These are phyloP conservation scores for Acanthochromis polyacanthus DNA, from an alignment of 2,113 vertebrate genomes.

Conservation along the genomic window DNA sequence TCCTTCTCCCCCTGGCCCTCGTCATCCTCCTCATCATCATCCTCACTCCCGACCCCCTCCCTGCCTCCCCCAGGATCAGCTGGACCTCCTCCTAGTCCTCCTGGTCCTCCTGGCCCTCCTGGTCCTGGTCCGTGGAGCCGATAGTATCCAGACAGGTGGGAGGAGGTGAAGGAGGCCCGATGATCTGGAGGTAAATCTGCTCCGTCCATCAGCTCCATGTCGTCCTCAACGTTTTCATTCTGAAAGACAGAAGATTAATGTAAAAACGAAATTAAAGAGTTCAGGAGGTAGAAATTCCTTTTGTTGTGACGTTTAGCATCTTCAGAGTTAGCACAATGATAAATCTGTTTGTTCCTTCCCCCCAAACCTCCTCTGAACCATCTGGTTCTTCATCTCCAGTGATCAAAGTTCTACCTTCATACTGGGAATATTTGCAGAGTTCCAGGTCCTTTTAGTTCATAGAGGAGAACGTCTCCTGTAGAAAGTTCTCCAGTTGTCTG, in stretches of 20 bases:
- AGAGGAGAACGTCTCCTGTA: no score
- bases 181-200: slow-evolving; percentile 38
- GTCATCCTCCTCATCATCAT: slow-evolving; percentile 24
- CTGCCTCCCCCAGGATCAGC: slow-evolving; percentile 8
- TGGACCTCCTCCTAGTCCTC: neutral
- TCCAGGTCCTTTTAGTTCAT: no score
- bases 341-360: no score
- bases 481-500: no score
- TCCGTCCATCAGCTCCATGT: slow-evolving; percentile 54
- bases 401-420: no score
- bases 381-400: no score
- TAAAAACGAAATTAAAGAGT: no score
- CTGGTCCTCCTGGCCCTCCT: slow-evolving; percentile 3
- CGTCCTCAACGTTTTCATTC: slow-evolving; percentile 71
- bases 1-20: slow-evolving; percentile 46
- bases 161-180: slow-evolving; percentile 28
- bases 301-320: no score
- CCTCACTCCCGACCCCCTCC: neutral
- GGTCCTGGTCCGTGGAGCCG: slow-evolving; percentile 7
- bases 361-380: no score
- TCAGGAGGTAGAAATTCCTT: no score
- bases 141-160: slow-evolving; percentile 53
- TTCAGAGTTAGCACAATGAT: no score
- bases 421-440: no score
- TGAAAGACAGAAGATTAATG: slow-evolving; percentile 10